These are phyloP conservation scores for Empidonax traillii DNA, from an alignment of 2,113 vertebrate species.

Conservation along the genomic window DNA sequence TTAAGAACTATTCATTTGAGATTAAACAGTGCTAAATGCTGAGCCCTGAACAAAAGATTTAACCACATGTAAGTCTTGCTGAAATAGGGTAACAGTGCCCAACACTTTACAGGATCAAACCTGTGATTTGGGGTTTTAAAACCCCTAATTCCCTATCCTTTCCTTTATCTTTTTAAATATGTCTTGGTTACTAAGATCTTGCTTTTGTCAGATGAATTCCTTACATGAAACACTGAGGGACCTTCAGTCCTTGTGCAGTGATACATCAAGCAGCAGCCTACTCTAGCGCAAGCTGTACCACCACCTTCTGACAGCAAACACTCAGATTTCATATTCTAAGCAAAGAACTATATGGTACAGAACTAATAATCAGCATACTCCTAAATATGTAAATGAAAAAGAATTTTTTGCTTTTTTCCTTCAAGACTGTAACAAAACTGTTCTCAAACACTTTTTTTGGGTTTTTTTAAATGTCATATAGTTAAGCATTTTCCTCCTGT, in stretches of 20 bases:
- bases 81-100: background rate
- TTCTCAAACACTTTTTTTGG: background rate
- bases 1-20: conserved; percentile 14
- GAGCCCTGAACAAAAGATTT: conserved; percentile 21
- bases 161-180: background rate
- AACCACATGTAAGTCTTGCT: background rate
- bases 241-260: background rate
- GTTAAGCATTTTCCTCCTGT: background rate
- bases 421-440: background rate
- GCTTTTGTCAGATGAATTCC: background rate
- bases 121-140: background rate
- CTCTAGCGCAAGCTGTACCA: background rate
- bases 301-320: background rate
- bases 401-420: background rate
- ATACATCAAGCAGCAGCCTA: background rate
- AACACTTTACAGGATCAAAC: conserved; percentile 1
- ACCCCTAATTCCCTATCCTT: background rate
- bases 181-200: background rate
- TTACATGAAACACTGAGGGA: background rate
- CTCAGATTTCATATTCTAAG: background rate
- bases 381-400: background rate
- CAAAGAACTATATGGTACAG: background rate
- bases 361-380: background rate
- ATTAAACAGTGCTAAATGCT: conserved; percentile 34
- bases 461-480: background rate